These are phyloP conservation scores for Lophura nycthemera DNA, from an alignment of 2,113 vertebrate genomes.

Conservation along the genomic window DNA sequence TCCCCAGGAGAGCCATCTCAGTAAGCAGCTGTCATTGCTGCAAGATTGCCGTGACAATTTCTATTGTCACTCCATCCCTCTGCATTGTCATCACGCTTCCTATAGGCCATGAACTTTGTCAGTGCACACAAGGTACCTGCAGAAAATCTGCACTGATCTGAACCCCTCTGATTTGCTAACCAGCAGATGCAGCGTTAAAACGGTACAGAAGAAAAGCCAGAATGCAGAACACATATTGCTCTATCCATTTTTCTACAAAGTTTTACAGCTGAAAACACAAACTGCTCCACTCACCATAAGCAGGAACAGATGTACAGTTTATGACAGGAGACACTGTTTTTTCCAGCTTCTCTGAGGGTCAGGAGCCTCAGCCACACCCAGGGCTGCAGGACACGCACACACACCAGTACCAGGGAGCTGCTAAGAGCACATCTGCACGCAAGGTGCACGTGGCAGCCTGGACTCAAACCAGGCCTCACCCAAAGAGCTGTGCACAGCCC, in stretches of 20 bases:
- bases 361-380: not conserved
- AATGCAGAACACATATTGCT: not conserved
- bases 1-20: not conserved
- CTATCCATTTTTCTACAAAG: not conserved
- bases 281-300: not conserved
- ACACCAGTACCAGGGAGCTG: not conserved
- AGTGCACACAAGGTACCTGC: not conserved
- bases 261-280: not conserved
- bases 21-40: not conserved
- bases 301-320: not conserved
- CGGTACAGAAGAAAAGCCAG: not conserved
- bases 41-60: not conserved
- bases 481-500: not conserved
- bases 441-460: too few species aligned
- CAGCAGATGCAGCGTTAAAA: not conserved
- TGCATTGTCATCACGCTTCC: not conserved
- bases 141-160: not conserved
- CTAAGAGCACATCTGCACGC: too few species aligned
- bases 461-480: not conserved
- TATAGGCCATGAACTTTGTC: not conserved
- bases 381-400: accelerated
- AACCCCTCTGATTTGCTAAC: not conserved
- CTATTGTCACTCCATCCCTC: not conserved
- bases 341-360: not conserved
- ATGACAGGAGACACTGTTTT: not conserved